A percentile compares a stretch with the other conserved stretches of the same genome.
phyloP scores from a whole-genome alignment of 1,140 invertebrate species.

The Scylla paramamosain region DNA sequence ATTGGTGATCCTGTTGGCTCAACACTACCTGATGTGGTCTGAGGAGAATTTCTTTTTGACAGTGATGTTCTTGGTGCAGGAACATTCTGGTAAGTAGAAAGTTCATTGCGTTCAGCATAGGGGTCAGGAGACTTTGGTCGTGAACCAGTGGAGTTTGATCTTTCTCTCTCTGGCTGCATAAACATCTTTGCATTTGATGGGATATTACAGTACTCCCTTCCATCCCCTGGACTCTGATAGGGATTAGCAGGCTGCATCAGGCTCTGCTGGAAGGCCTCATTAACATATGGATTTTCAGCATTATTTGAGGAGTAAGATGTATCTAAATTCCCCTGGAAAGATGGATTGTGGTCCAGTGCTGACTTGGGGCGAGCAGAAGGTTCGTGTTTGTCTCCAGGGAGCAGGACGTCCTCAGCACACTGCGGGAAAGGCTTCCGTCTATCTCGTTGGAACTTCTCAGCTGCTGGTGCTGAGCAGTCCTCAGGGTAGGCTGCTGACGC shows the following conservation, averaged over 20 bases:
- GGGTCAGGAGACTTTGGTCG: constrained; percentile 70
- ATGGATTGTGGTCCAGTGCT: constrained; percentile 62
- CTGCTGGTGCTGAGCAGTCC: constrained; percentile 61
- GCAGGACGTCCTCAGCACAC: constrained; percentile 63
- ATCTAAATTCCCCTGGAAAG: constrained; percentile 68
- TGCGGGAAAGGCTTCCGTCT: constrained; percentile 68
- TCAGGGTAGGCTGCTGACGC: constrained; percentile 76
- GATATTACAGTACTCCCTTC: constrained; percentile 67
- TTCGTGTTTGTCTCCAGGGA: constrained; percentile 74
- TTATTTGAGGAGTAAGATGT: constrained; percentile 60
- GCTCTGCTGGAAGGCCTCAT: constrained; percentile 71
- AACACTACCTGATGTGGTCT: constrained; percentile 35
- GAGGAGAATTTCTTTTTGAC: constrained; percentile 53
- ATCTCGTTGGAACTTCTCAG: constrained; percentile 69
- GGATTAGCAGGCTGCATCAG: constrained; percentile 31
- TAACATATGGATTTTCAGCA: constrained; percentile 70
- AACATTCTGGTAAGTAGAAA: constrained; percentile 63
- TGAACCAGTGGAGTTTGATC: constrained; percentile 71
- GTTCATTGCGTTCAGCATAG: constrained; percentile 61
- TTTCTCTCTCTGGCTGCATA: constrained; percentile 61
- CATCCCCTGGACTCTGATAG: constrained; percentile 35
- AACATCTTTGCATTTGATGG: constrained; percentile 55
- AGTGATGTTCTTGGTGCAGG: constrained; percentile 63
- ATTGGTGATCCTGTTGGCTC: constrained; percentile 66
- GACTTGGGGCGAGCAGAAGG: constrained; percentile 67